Evolutionary conservation across 2,113 vertebrate species (phyloP).

Genomic region (Chascanopsetta lugubris): DNA sequence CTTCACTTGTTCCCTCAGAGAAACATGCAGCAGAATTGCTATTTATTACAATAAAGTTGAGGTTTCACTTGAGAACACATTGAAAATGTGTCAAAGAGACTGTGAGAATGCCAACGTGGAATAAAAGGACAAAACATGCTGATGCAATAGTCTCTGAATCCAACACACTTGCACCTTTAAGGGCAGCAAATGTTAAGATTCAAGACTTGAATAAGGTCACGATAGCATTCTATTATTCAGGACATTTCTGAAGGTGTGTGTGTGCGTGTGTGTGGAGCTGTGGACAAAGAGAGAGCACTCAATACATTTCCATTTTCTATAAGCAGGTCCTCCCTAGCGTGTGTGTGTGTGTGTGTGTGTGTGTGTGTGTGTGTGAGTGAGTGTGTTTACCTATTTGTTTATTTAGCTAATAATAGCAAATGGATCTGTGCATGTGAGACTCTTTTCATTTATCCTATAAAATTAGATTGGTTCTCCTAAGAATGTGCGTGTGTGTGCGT

Average conservation of each 20-base stretch:
- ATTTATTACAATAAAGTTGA: background rate
- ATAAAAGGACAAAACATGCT: too few species aligned
- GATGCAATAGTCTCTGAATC: too few species aligned
- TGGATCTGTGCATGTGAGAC: conserved; percentile 42
- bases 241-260: conserved; percentile 5
- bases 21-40: background rate
- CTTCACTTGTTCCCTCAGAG: background rate
- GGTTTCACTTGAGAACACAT: background rate
- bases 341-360: conserved; percentile 7
- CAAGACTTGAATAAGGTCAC: background rate
- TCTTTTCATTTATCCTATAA: conserved; percentile 50
- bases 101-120: too few species aligned
- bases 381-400: conserved; percentile 43
- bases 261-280: conserved; percentile 2
- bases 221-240: background rate
- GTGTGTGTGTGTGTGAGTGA: conserved; percentile 9
- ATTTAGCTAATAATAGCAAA: conserved; percentile 58
- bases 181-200: too few species aligned
- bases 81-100: too few species aligned
- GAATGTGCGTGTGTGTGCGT: conserved; percentile 12
- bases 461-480: conserved; percentile 50
- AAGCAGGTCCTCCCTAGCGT: conserved; percentile 31
- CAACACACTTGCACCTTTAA: too few species aligned
- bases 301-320: conserved; percentile 18
- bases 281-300: conserved; percentile 30